Conservation (phyloP, 2,888 invertebrate species). For the Eurois occulta region DNA sequence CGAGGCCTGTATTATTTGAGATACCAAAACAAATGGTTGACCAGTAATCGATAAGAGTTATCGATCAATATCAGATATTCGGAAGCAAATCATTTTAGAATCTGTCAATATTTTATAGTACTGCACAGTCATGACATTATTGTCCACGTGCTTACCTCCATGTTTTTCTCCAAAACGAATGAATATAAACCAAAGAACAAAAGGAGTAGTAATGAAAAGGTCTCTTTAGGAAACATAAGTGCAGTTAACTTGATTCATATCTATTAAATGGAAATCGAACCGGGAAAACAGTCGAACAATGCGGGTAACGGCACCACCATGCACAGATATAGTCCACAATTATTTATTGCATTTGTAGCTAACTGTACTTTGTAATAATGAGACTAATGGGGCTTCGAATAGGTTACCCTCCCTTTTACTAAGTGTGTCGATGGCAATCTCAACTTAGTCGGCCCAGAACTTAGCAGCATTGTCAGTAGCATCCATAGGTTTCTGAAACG, state of each 20-base stretch:
- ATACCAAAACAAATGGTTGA: constrained; percentile 15
- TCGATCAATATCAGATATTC: constrained; percentile 11
- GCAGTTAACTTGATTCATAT: constrained; percentile 61
- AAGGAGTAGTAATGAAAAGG: constrained; percentile 2
- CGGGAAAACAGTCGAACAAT: constrained; percentile 62
- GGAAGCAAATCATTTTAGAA: constrained; percentile 12
- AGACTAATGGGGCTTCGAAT: constrained; percentile 49
- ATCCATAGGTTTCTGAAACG: neutral
- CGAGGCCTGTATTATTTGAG: neutral
- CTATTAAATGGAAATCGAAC: constrained; percentile 61
- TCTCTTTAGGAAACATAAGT: constrained; percentile 26
- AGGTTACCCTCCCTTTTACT: constrained; percentile 4
- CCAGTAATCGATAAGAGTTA: constrained; percentile 36
- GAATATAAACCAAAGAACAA: neutral
- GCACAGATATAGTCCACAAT: constrained; percentile 55
- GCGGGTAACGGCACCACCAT: constrained; percentile 60
- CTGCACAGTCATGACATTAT: neutral
- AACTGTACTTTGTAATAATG: constrained; percentile 45
- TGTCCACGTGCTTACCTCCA: neutral
- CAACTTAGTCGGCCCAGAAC: neutral
- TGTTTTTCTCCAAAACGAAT: neutral
- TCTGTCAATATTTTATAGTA: neutral
- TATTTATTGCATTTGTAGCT: constrained; percentile 54
- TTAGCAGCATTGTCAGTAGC: neutral
- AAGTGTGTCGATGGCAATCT: neutral